These are phyloP conservation scores for Heliothis virescens DNA, from an alignment of 1,140 invertebrate species.

Conservation along the genomic window DNA sequence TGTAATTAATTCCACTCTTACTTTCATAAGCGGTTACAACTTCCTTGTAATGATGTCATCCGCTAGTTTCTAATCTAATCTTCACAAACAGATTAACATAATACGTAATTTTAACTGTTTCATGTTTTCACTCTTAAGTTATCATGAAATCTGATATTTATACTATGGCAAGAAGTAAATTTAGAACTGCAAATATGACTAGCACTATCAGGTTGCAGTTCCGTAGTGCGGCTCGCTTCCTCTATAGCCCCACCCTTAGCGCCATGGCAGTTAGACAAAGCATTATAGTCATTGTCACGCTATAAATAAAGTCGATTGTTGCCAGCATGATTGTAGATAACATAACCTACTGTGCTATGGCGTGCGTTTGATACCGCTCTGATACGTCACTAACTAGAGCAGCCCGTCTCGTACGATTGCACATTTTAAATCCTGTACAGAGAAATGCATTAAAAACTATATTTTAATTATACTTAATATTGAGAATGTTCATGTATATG, in stretches of 20 bases:
- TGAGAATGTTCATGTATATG: neutral
- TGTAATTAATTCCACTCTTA: neutral
- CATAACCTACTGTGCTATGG: conserved; percentile 30
- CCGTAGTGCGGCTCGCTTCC: conserved; percentile 12
- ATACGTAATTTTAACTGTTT: too few species aligned
- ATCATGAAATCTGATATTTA: too few species aligned
- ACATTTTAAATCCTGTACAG: conserved; percentile 41
- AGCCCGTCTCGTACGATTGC: conserved; percentile 38
- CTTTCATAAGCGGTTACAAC: neutral
- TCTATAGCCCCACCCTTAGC: conserved; percentile 22
- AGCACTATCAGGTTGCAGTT: conserved; percentile 4
- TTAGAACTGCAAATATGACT: neutral
- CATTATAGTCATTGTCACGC: neutral
- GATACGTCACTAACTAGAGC: conserved; percentile 53
- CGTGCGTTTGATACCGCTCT: conserved; percentile 51
- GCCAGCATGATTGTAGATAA: conserved; percentile 12
- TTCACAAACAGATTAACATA: too few species aligned
- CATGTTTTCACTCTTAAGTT: too few species aligned
- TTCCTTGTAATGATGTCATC: neutral
- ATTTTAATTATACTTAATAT: neutral
- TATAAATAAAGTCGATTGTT: conserved; percentile 24
- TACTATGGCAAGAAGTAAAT: neutral
- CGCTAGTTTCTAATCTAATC: too few species aligned
- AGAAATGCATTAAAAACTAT: neutral
- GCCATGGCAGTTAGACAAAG: conserved; percentile 17